phyloP scores from a whole-genome alignment of 1,140 invertebrate genomes.

The Halesus radiatus region DNA sequence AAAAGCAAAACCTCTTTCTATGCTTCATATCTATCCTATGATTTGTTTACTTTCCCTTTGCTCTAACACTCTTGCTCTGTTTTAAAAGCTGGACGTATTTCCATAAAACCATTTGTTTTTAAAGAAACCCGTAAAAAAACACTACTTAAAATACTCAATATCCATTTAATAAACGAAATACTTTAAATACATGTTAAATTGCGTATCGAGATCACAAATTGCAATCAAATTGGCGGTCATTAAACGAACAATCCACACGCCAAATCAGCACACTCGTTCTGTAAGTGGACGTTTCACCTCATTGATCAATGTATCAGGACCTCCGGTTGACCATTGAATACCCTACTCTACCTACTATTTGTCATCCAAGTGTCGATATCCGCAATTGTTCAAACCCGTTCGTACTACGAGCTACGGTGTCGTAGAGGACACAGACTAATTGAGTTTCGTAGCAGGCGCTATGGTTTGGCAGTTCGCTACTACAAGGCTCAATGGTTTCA shows the following conservation, averaged over 20 bases:
- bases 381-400: background rate
- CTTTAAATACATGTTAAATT: no score
- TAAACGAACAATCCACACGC: no score
- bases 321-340: background rate
- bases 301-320: background rate
- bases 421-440: slow-evolving; percentile 6
- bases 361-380: slow-evolving; percentile 11
- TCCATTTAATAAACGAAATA: no score
- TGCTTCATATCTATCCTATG: slow-evolving; percentile 2
- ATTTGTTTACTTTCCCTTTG: background rate
- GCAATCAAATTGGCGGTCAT: no score
- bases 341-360: background rate
- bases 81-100: no score
- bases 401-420: background rate
- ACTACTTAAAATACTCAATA: no score
- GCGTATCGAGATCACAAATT: no score
- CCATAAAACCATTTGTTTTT: no score
- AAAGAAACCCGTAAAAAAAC: no score
- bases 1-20: background rate
- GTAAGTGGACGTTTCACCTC: background rate
- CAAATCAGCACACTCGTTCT: no score
- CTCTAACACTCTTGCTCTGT: background rate
- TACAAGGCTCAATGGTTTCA: no score
- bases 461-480: background rate
- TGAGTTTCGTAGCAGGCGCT: background rate